These are phyloP conservation scores for Poliocrania exsul DNA, from an alignment of 2,797 vertebrate genomes.

Conservation along the genomic window DNA sequence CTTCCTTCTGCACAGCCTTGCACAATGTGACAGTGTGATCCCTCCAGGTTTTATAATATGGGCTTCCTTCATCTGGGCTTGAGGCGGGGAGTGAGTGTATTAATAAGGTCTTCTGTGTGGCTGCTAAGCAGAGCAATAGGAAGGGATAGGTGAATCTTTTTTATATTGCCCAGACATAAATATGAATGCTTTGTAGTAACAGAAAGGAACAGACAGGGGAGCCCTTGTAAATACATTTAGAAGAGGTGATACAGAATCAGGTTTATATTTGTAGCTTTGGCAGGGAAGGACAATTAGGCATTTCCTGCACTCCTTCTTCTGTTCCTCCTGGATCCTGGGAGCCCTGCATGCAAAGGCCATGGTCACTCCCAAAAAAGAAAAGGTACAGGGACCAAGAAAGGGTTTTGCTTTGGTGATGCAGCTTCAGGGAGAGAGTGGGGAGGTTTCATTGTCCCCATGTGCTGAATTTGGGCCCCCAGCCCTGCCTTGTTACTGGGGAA, in stretches of 20 bases:
- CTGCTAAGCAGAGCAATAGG: neutral
- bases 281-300: neutral
- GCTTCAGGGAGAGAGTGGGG: neutral
- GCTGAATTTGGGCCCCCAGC: neutral
- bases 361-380: neutral
- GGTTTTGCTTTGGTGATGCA: neutral
- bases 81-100: neutral
- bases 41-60: neutral
- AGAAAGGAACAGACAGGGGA: constrained; percentile 46
- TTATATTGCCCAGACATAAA: neutral
- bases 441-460: neutral
- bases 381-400: neutral
- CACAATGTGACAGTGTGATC: neutral
- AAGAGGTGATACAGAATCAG: neutral
- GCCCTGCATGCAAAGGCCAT: fast-evolving
- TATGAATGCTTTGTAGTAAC: neutral
- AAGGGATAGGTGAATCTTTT: neutral
- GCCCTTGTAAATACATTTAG: constrained; percentile 32
- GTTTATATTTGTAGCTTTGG: neutral
- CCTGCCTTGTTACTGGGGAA: neutral
- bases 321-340: neutral
- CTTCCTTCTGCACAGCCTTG: neutral
- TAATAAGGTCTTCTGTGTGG: neutral
- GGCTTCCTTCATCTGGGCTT: neutral
- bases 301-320: neutral